A percentile compares a stretch with the other conserved stretches of the same genome.
phyloP scores from a whole-genome alignment of 2,113 vertebrate species.

The Apodemus sylvaticus region DNA sequence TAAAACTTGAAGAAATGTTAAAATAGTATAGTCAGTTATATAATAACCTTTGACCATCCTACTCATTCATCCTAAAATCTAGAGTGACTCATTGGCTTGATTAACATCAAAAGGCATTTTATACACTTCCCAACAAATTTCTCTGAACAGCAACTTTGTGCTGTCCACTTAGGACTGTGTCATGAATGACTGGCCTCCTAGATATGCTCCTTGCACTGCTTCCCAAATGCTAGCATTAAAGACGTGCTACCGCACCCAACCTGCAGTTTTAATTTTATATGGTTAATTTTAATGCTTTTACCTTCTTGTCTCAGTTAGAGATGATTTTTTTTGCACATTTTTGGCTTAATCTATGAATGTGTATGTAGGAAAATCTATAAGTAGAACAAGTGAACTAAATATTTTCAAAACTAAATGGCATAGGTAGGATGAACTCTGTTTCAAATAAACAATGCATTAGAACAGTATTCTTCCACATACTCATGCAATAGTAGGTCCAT shows the following conservation, averaged over 20 bases:
- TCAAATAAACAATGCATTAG: background rate
- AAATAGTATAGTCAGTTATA: background rate
- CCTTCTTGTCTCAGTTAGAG: background rate
- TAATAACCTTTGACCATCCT: background rate
- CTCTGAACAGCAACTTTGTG: background rate
- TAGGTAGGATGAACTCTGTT: background rate
- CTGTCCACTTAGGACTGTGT: background rate
- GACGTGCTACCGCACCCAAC: background rate
- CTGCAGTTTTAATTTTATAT: background rate
- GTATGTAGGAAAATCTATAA: background rate
- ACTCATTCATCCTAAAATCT: background rate
- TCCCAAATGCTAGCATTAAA: background rate
- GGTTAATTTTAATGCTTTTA: background rate
- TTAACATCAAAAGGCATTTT: background rate
- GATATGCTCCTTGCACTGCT: background rate
- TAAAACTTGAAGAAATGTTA: background rate
- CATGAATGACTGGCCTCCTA: background rate
- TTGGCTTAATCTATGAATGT: background rate
- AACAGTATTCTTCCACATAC: background rate
- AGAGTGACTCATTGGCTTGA: background rate
- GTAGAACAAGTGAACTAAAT: background rate
- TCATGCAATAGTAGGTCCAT: background rate
- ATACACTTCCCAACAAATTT: background rate
- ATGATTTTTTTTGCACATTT: background rate
- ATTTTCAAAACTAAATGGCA: conserved; percentile 16